Evolutionary conservation across 23 tunicate genomes (phyloP), one percentile per base, ranked within the genome.

Genomic region (Diplosoma virens): DNA sequence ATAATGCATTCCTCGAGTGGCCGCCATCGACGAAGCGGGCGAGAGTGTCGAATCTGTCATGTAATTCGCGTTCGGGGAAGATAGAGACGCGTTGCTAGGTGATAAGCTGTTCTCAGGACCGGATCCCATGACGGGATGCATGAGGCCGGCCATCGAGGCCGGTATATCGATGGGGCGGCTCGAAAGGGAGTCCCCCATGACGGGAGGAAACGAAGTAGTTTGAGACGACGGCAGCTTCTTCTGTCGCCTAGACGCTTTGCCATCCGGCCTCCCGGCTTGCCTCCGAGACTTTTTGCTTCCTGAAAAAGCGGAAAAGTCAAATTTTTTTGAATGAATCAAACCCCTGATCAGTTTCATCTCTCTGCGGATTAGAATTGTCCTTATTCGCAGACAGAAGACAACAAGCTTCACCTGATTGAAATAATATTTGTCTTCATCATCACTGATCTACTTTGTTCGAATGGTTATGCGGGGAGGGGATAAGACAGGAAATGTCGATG

Each of bases 31-130:
- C 20, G 74, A 59, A 22, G 95, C 88, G 37, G 95, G 88, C 2
- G 88, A 82, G 31, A 76, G 84, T 21, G 88, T 73, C 29, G 88
- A 71, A 25, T 82, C 95, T 34, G 79, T 70, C 67, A 78, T 83
- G 90, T 90, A 90, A 1, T 74, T 74, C 14, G 84, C 71, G 7
- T 86, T 47, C 1, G 97, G 97, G 0, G 97, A 79, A n/a, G 89
- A 79, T 35, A 79, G 67, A 2, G 97, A 83, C 24, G 76, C 69
- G 32, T 67, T 82, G 58, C 82, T 79, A 2, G 97, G 97, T 2
- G 97, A 90, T 24, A 86, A 82, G 41, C 48, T 73, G 74, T 55
- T 63, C 32, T 73, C 87, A 22, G 35, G 65, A 0, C 18, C 35
- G 45, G 33, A 35, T 9, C 76, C 70, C 69, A 81, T 81, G 56